Base-by-base conservation (phyloP, 1,140 invertebrate genomes). In the Drosophila orena region DNA sequence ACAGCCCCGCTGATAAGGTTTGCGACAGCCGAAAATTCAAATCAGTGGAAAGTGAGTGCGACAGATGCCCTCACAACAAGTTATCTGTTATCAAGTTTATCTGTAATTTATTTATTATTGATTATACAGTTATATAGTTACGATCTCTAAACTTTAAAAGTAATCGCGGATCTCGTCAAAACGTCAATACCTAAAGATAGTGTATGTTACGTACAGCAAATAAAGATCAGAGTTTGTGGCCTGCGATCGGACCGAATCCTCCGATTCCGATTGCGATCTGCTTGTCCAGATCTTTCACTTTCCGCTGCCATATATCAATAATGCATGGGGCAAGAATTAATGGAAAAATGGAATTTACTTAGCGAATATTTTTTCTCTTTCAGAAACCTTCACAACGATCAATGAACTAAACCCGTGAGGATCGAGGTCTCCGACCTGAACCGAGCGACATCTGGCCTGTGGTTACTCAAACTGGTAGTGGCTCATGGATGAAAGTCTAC, bases 311-410 rank as follows among this genome's bases (percentile, higher is more conserved):
- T 69, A 40, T 49, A 70, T 75, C 46, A 65, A 74, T 75, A 56
- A 65, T 52, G 40, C 59, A 75, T 74, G 60, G 34, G 60, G 30
- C 22, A 74, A 57, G 53, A 75, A 53, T 52, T 37, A 66, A 85
- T 88, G 81, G 57, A 81, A 81, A 70, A 69, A 49, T 56, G 35
- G 27, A 55, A 81, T 81, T 60, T 83, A 68, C 27, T 65, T 64
- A 56, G 55, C 30, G 54, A 81, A 70, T n/a, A n/a, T 49, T 38
- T 27, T 60, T 59, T 24, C 4, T 24, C 14, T 12, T 7, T 12
- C 12, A 8, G 65, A 62, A 88, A 78, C 83, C 69, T 88, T 81
- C 69, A 24, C 37, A 20, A 64, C 68, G 83, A 68, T 56, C 83
- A 88, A 75, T 74, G 81, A 85, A 88, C 56, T 62, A 68, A 40